Conservation (phyloP, 2,888 invertebrate species). For the Pterostichus niger region DNA sequence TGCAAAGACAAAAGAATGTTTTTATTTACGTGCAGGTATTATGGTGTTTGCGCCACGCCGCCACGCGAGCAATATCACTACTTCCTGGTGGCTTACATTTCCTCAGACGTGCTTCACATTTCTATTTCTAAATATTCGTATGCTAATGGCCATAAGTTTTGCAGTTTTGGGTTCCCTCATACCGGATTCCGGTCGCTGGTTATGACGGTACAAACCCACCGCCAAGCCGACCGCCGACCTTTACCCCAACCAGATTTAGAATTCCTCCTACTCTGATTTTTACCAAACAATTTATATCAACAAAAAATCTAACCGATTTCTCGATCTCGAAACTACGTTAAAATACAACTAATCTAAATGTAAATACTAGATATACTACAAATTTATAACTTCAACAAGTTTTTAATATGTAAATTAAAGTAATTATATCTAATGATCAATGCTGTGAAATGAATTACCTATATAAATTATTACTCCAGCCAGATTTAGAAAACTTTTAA, state of each 20-base stretch:
- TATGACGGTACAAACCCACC: slow-evolving; percentile 14
- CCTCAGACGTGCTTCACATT: slow-evolving; percentile 47
- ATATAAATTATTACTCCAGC: no score
- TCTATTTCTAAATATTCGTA: slow-evolving; percentile 59
- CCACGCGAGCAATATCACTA: slow-evolving; percentile 46
- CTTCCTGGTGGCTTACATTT: background rate
- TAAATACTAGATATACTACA: no score
- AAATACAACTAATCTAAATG: background rate
- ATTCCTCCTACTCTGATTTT: slow-evolving; percentile 26
- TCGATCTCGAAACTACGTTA: background rate
- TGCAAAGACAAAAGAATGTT: slow-evolving; percentile 57
- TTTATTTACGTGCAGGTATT: slow-evolving; percentile 64
- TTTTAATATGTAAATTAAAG: no score
- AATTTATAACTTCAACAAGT: no score
- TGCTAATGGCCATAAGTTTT: slow-evolving; percentile 62
- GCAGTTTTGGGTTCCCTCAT: slow-evolving; percentile 28
- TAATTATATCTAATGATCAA: no score
- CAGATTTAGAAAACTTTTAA: no score
- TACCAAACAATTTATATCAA: slow-evolving; percentile 9
- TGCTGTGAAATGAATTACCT: no score
- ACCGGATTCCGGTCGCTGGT: slow-evolving; percentile 21
- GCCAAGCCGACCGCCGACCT: slow-evolving; percentile 10
- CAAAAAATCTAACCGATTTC: background rate
- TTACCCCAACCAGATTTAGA: slow-evolving; percentile 9
- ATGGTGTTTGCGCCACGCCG: slow-evolving; percentile 19